These are phyloP conservation scores for Oscheius myriophilus DNA, from an alignment of 2,888 invertebrate species.

Conservation along the genomic window DNA sequence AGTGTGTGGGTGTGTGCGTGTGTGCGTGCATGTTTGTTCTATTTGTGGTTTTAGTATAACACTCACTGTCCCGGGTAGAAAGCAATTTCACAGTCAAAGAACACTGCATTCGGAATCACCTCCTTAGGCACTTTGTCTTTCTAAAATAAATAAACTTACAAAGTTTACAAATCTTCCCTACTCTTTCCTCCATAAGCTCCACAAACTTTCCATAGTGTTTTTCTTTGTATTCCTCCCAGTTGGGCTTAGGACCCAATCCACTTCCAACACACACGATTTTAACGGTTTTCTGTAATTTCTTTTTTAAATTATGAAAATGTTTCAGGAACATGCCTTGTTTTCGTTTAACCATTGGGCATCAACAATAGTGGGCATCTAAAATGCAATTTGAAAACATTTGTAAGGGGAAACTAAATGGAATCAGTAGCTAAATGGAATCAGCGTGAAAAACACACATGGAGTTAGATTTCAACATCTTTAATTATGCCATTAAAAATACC, in stretches of 20 bases:
- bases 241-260: constrained; percentile 28
- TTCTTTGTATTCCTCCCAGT: constrained; percentile 42
- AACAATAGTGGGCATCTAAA: constrained; percentile 10
- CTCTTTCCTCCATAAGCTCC: constrained; percentile 33
- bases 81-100: constrained; percentile 60
- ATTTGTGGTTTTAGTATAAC: no score
- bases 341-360: constrained; percentile 9
- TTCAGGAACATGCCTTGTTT: not conserved
- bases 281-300: constrained; percentile 4
- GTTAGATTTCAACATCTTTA: no score
- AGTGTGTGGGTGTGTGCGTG: no score
- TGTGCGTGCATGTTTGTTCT: no score
- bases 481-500: no score
- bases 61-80: constrained; percentile 58
- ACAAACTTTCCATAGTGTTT: constrained; percentile 54
- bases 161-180: constrained; percentile 18
- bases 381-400: no score
- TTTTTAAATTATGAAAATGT: not conserved
- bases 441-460: no score
- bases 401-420: no score
- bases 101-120: constrained; percentile 59
- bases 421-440: no score
- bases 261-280: constrained; percentile 38
- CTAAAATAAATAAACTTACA: no score
- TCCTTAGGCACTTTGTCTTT: constrained; percentile 24